These are phyloP conservation scores for Stictonetta naevosa DNA, from an alignment of 2,113 vertebrate genomes.

Conservation along the genomic window DNA sequence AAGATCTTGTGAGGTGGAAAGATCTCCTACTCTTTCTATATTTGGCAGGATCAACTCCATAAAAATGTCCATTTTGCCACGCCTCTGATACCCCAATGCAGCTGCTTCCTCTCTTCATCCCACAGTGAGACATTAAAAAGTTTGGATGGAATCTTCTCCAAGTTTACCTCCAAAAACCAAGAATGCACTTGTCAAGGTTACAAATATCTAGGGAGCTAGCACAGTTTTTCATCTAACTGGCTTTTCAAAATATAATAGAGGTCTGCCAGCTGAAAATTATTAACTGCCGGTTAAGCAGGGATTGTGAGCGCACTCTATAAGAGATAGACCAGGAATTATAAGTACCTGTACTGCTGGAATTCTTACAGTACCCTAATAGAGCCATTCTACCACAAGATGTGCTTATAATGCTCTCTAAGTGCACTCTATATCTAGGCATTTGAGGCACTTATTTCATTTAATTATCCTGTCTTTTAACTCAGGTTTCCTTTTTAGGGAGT, in stretches of 20 bases:
- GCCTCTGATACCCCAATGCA: slow-evolving; percentile 38
- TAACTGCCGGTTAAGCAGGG: slow-evolving; percentile 46
- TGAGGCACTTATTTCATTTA: slow-evolving; percentile 50
- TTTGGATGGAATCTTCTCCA: slow-evolving; percentile 40
- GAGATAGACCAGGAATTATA: slow-evolving; percentile 19
- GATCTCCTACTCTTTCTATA: slow-evolving; percentile 55
- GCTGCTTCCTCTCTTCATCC: slow-evolving; percentile 62
- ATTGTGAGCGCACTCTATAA: background rate
- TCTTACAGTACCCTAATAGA: slow-evolving; percentile 39
- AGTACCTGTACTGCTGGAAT: slow-evolving; percentile 46
- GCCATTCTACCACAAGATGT: slow-evolving; percentile 26
- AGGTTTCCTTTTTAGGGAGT: slow-evolving; percentile 6
- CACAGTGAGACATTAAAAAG: slow-evolving; percentile 60
- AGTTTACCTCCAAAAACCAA: slow-evolving; percentile 62
- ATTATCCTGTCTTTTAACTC: slow-evolving; percentile 10
- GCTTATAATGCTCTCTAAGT: slow-evolving; percentile 45
- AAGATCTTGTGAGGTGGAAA: slow-evolving; percentile 34
- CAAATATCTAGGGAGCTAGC: slow-evolving; percentile 49
- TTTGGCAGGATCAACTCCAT: slow-evolving; percentile 49
- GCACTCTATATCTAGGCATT: slow-evolving; percentile 13
- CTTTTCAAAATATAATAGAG: slow-evolving; percentile 28
- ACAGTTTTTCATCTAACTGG: slow-evolving; percentile 42
- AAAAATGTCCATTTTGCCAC: slow-evolving; percentile 67
- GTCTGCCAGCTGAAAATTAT: slow-evolving; percentile 51
- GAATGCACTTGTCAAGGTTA: slow-evolving; percentile 52